A percentile compares a stretch with the other conserved stretches of the same genome.
phyloP scores from a whole-genome alignment of 35 echinoderm and acorn worm species.

The Eucidaris tribuloides region DNA sequence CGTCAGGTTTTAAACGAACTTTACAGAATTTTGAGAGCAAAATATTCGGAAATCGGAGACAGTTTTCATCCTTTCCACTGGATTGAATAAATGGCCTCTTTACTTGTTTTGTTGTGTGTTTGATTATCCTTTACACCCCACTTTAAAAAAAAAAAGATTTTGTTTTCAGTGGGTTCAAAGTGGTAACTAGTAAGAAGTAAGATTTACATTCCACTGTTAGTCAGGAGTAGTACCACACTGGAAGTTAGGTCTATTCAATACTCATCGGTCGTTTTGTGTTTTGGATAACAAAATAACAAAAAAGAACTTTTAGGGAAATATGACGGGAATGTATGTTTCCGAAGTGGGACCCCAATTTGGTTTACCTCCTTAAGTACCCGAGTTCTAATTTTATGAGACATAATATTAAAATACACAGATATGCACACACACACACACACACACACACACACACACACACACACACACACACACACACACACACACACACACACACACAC shows the following conservation, averaged over 20 bases:
- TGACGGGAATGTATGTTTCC: neutral
- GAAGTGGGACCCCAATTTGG: neutral
- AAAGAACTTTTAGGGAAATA: neutral
- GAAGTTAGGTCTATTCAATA: neutral
- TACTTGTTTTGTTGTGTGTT: no score
- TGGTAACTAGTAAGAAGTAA: no score
- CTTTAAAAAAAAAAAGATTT: no score
- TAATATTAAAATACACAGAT: neutral
- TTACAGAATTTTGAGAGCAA: no score
- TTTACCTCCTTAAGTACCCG: neutral
- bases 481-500: neutral
- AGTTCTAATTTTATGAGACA: neutral
- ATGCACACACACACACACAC: neutral
- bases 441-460: conserved; percentile 9
- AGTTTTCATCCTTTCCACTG: no score
- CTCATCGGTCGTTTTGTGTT: neutral
- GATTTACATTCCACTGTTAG: neutral
- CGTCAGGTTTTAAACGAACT: no score
- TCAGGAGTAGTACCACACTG: neutral
- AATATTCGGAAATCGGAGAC: no score
- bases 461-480: conserved; percentile 10
- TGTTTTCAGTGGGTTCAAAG: no score
- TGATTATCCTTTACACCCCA: no score
- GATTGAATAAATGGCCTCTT: no score
- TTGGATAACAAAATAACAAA: neutral